Conservation (phyloP, 2,888 invertebrate species). For the Aricia artaxerxes region DNA sequence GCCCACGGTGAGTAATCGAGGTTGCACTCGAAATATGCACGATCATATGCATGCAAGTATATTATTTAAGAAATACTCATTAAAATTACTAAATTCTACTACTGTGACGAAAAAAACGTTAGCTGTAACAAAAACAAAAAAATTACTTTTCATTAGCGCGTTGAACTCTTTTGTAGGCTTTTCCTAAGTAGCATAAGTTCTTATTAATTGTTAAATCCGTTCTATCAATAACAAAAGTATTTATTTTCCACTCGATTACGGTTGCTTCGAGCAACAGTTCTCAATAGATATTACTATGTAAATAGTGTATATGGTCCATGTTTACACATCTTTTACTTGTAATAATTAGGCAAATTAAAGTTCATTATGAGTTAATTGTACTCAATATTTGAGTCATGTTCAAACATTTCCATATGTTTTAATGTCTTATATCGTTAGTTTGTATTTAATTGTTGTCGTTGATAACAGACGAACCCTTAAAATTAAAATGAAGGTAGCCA, state of each 20-base stretch:
- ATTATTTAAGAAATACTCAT: not conserved
- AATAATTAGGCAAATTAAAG: slow-evolving; percentile 36
- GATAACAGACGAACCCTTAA: not conserved
- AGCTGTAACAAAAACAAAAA: not conserved
- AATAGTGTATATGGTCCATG: slow-evolving; percentile 48
- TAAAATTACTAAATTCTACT: not conserved
- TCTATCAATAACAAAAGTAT: slow-evolving; percentile 22
- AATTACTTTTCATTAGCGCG: slow-evolving; percentile 41
- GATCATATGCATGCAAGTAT: not conserved
- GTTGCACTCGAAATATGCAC: not conserved
- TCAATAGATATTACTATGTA: slow-evolving; percentile 48
- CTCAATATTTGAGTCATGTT: slow-evolving; percentile 29
- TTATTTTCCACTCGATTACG: slow-evolving; percentile 48
- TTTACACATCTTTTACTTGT: slow-evolving; percentile 39
- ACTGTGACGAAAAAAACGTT: not conserved
- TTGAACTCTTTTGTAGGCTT: slow-evolving; percentile 69
- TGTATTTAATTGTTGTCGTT: not conserved
- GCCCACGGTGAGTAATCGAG: slow-evolving; percentile 71
- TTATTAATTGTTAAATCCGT: not conserved
- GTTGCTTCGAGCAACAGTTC: slow-evolving; percentile 49
- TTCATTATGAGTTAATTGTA: slow-evolving; percentile 38
- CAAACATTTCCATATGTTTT: not conserved
- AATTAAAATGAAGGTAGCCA: not conserved
- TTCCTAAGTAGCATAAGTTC: slow-evolving; percentile 28
- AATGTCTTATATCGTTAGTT: not conserved